phyloP scores from a whole-genome alignment of 1,140 invertebrate genomes.

The Drosophila pruinosa region DNA sequence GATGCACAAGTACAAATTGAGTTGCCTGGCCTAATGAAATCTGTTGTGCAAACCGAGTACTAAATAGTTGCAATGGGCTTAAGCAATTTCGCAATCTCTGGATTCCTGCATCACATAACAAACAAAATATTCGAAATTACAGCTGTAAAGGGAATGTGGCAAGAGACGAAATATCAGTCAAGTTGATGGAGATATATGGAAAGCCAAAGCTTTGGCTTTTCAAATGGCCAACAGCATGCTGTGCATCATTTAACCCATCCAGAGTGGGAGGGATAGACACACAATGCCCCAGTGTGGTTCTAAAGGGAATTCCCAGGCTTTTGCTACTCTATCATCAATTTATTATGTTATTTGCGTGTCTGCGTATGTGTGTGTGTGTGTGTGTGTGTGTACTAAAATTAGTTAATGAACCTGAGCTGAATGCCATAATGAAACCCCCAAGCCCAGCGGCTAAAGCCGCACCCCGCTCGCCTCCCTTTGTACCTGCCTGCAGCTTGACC shows the following conservation, averaged over 20 bases:
- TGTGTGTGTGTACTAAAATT: slow-evolving; percentile 62
- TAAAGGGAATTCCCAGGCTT: slow-evolving; percentile 24
- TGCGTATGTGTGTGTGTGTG: slow-evolving; percentile 32
- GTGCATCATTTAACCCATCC: slow-evolving; percentile 29
- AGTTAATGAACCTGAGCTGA: slow-evolving; percentile 71
- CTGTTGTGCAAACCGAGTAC: neutral
- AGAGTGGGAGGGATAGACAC: neutral
- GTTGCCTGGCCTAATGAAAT: slow-evolving; percentile 16
- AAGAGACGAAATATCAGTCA: neutral
- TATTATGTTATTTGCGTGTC: slow-evolving; percentile 65
- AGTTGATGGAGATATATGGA: neutral
- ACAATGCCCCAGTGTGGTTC: neutral
- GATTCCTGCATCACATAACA: slow-evolving; percentile 3
- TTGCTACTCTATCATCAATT: slow-evolving; percentile 55
- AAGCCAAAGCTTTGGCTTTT: slow-evolving; percentile 3
- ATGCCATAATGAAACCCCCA: slow-evolving; percentile 58
- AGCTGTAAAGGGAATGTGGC: neutral
- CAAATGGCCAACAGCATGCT: slow-evolving; percentile 30
- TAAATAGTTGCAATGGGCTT: slow-evolving; percentile 5
- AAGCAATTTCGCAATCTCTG: neutral
- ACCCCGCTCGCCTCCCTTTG: neutral
- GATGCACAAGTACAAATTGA: slow-evolving; percentile 2
- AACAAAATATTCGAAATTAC: neutral
- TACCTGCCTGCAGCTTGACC: neutral
- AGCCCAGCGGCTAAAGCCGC: neutral